Conservation (phyloP, 2,113 vertebrate species). For the Microtus richardsoni region DNA sequence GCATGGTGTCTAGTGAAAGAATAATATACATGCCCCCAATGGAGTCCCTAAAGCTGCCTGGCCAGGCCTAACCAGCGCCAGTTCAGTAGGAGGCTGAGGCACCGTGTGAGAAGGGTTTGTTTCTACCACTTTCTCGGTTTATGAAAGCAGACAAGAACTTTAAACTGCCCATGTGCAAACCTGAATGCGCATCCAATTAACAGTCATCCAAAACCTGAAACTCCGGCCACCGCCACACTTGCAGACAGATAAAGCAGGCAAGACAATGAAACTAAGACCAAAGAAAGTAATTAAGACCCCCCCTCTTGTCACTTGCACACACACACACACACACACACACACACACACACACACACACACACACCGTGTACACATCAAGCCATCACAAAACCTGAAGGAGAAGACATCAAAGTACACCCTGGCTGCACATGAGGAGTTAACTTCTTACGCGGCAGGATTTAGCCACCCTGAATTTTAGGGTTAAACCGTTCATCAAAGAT, state of each 20-base stretch:
- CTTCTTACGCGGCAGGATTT: slow-evolving; percentile 76
- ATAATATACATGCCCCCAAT: neutral
- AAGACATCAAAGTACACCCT: neutral
- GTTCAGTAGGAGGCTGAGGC: neutral
- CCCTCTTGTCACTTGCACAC: neutral
- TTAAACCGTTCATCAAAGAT: slow-evolving; percentile 86
- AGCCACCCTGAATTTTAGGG: slow-evolving; percentile 80
- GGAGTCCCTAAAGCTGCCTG: slow-evolving; percentile 32
- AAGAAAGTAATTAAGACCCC: neutral
- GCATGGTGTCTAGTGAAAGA: neutral
- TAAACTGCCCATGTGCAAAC: neutral
- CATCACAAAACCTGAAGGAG: neutral
- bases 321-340: too few relatives aligned
- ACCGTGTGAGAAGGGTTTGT: neutral
- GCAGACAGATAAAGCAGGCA: slow-evolving; percentile 7
- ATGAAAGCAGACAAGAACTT: neutral
- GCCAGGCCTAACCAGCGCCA: slow-evolving; percentile 4
- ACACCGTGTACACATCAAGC: neutral
- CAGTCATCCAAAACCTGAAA: slow-evolving; percentile 17
- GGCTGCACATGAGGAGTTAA: slow-evolving; percentile 70
- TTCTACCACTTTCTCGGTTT: neutral
- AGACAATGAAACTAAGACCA: neutral
- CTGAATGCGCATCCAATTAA: neutral
- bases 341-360: too few relatives aligned
- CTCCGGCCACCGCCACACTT: neutral